These are phyloP conservation scores for Nebria ingens DNA, from an alignment of 1,140 invertebrate species.

Conservation along the genomic window DNA sequence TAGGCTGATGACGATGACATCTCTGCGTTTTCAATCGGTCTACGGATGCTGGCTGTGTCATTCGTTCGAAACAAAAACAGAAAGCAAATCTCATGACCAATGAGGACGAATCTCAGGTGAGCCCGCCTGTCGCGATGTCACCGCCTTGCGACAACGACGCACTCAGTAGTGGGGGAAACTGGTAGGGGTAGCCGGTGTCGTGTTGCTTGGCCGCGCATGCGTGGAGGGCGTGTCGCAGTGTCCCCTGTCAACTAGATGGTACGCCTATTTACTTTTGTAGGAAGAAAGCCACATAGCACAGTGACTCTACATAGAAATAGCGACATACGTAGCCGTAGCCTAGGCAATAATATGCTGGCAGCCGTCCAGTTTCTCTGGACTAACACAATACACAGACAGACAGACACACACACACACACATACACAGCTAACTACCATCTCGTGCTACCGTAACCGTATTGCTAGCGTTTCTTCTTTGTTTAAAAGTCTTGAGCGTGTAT, in stretches of 20 bases:
- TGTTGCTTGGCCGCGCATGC: conserved; percentile 22
- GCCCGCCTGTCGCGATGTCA: conserved; percentile 32
- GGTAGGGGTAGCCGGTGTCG: background rate
- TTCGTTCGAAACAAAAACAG: background rate
- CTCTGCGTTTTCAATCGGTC: background rate
- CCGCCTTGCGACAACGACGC: conserved; percentile 14
- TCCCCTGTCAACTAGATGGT: conserved; percentile 29
- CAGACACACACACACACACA: no score
- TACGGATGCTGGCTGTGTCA: background rate
- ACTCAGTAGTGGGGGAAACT: background rate
- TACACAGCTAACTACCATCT: no score
- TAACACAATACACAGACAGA: no score
- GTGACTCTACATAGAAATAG: no score
- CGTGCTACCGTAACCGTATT: no score
- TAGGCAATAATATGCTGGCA: no score
- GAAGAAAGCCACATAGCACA: background rate
- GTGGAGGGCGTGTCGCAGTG: conserved; percentile 27
- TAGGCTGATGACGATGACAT: background rate
- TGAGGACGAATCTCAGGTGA: conserved; percentile 29
- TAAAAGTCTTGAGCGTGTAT: no score
- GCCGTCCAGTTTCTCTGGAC: no score
- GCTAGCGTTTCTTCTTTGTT: no score
- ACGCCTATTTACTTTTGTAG: conserved; percentile 32
- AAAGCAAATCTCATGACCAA: conserved; percentile 22
- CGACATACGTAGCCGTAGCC: no score